phyloP scores from a whole-genome alignment of 2,113 vertebrate genomes.

The Lamprotornis superbus region DNA sequence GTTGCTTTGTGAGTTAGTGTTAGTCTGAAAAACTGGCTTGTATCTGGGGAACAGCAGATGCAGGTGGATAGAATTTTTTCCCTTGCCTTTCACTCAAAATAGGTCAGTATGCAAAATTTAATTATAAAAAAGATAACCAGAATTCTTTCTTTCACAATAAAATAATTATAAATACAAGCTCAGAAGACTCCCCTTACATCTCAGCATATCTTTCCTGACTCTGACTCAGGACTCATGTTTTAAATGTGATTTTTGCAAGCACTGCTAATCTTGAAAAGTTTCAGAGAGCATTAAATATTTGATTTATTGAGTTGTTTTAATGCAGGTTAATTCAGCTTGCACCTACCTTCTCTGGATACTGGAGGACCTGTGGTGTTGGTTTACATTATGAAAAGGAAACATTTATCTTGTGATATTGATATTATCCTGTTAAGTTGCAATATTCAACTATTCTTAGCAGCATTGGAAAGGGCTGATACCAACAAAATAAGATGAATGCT shows the following conservation, averaged over 20 bases:
- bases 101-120: neutral
- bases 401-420: slow-evolving; percentile 3
- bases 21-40: neutral
- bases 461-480: neutral
- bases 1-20: neutral
- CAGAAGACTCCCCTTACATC: neutral
- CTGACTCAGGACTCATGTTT: neutral
- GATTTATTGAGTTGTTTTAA: slow-evolving; percentile 7
- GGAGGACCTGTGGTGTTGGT: neutral
- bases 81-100: neutral
- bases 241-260: neutral
- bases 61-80: neutral
- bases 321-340: neutral
- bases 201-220: neutral
- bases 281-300: neutral
- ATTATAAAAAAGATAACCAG: neutral
- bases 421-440: neutral
- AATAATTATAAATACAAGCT: neutral
- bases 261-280: neutral
- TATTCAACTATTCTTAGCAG: neutral
- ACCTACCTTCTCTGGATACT: neutral
- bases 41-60: slow-evolving; percentile 7
- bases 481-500: neutral
- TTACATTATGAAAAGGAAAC: neutral
- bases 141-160: neutral